Evolutionary conservation across 2,113 vertebrate genomes (phyloP).

Genomic region (Ammodytes dubius): DNA sequence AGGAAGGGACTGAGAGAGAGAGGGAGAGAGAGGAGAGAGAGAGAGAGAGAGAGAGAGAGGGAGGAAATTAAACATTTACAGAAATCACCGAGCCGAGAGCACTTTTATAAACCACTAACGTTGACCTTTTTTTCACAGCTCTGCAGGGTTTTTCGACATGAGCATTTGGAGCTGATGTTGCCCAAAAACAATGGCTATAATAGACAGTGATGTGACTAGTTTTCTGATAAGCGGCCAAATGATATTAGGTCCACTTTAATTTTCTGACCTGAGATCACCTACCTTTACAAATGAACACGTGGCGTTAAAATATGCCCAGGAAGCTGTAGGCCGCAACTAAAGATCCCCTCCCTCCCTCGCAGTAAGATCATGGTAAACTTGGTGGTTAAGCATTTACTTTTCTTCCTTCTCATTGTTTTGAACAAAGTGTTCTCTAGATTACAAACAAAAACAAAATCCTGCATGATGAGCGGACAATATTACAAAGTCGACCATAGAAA

Average conservation of each 20-base stretch:
- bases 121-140: slow-evolving; percentile 52
- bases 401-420: slow-evolving; percentile 19
- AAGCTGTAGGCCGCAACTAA: slow-evolving; percentile 5
- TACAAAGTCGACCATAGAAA: neutral
- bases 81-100: slow-evolving; percentile 67
- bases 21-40: slow-evolving; percentile 29
- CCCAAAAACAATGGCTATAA: slow-evolving; percentile 9
- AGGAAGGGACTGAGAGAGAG: slow-evolving; percentile 34
- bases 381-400: slow-evolving; percentile 70
- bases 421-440: slow-evolving; percentile 8
- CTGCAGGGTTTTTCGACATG: slow-evolving; percentile 53
- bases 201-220: neutral
- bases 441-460: neutral
- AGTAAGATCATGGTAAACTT: slow-evolving; percentile 4
- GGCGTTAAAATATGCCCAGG: neutral
- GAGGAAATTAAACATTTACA: slow-evolving; percentile 81
- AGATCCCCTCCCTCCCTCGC: neutral
- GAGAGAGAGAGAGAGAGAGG: slow-evolving; percentile 26
- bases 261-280: slow-evolving; percentile 5
- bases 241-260: slow-evolving; percentile 7
- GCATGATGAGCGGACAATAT: neutral
- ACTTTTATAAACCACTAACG: slow-evolving; percentile 71
- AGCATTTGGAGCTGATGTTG: slow-evolving; percentile 4
- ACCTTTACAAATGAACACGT: slow-evolving; percentile 15
- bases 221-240: slow-evolving; percentile 10